Base-by-base conservation (phyloP, 1,140 invertebrate species). In the Calliphora vicina region DNA sequence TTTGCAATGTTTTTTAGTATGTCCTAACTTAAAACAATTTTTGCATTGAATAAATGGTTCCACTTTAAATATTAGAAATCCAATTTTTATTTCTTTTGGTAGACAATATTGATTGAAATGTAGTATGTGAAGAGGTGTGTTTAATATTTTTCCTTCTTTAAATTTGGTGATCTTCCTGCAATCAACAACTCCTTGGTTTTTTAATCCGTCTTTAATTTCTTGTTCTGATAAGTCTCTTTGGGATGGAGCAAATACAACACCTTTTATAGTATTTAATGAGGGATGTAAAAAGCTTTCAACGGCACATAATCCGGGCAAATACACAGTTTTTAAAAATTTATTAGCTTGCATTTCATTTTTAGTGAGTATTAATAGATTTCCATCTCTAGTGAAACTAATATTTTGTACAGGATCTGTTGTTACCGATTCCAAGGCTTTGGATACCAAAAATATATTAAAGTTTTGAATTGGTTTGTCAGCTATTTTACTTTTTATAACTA, bases 21-120 rank as follows among this genome's bases (percentile, higher is more conserved):
- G 73, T 15, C 29, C 73, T n/a, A 76, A 42, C n/a, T 76, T 76
- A 27, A 76, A 76, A 20, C 73, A 76, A n/a, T 35, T 76, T 35
- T 76, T 76, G 15, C 29, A 76, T 76, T 76, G 73, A 25, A 76
- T 76, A 76, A 35, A 76, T 20, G 1, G n/a, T 76, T 76, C 17
- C 23, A 73, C 26, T 27, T 27, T 73, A 27, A 25, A 73, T 2
- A 13, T 73, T 27, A 73, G 25, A 15, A 73, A 27, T 4, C 71
- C 71, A 27, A 42, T 76, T 76, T 35, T 35, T 35, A 42, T 35
- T 35, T 35, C 0, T n/a, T 35, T 42, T 76, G 73, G 29, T 10
- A 76, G 71, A 73, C 23, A 26, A 27, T 73, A 73, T 26, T 15
- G 12, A 13, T 72, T 72, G 71, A 73, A 73, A 26, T 27, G 1